Conservation (phyloP, 2,888 invertebrate genomes). For the Xestia rhomboidea region DNA sequence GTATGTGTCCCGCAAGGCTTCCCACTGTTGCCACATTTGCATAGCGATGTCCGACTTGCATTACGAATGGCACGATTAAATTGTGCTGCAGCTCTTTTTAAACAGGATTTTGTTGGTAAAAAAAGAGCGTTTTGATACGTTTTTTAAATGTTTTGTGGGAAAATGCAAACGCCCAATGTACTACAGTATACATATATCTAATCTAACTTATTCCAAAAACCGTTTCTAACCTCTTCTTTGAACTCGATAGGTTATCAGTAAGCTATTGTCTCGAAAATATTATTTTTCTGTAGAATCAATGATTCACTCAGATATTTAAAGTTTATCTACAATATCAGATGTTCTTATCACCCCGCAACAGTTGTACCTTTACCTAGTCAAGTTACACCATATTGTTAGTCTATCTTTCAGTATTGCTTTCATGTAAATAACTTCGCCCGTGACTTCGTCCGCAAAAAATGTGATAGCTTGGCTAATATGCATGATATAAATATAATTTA, state of each 20-base stretch:
- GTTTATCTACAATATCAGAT: not conserved
- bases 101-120: conserved; percentile 29
- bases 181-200: too few relatives aligned
- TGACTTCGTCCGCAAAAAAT: too few relatives aligned
- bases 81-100: conserved; percentile 29
- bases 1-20: not conserved
- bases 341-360: not conserved
- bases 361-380: too few relatives aligned
- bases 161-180: too few relatives aligned
- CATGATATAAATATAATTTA: too few relatives aligned
- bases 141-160: conserved; percentile 1
- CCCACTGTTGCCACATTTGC: conserved; percentile 38
- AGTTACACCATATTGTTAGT: too few relatives aligned
- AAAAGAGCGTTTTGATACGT: conserved; percentile 5
- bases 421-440: too few relatives aligned
- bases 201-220: too few relatives aligned
- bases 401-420: too few relatives aligned
- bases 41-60: conserved; percentile 49
- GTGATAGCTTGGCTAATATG: too few relatives aligned
- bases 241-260: not conserved
- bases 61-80: conserved; percentile 33
- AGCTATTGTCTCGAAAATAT: not conserved
- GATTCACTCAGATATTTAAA: conserved; percentile 4
- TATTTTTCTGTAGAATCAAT: not conserved
- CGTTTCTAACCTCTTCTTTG: too few relatives aligned